phyloP scores from a whole-genome alignment of 30 jellyfish, hydroid and myxozoan genomes.

The Calvadosia cruxmelitensis region DNA sequence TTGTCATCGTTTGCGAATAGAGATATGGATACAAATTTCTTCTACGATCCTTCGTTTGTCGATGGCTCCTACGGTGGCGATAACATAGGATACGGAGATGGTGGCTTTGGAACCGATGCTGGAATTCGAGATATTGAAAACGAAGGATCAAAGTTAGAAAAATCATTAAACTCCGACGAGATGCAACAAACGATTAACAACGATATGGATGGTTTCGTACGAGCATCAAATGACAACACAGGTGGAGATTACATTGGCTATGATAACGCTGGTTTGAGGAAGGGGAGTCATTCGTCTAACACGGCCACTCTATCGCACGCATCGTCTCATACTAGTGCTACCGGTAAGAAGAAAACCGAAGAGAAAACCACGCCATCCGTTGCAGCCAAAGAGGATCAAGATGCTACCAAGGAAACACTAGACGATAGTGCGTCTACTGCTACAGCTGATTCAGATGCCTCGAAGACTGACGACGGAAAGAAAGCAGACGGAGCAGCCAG shows the following conservation, averaged over 20 bases:
- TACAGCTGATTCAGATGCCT: neutral
- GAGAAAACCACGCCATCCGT: neutral
- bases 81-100: neutral
- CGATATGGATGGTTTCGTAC: neutral
- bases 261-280: neutral
- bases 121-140: neutral
- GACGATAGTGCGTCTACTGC: neutral
- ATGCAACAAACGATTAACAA: neutral
- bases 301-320: neutral
- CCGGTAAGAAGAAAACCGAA: neutral
- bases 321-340: too few species aligned
- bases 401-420: neutral
- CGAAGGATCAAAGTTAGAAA: neutral
- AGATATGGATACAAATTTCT: slow-evolving; percentile 56
- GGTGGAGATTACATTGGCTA: neutral
- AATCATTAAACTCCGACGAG: neutral
- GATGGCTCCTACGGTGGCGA: slow-evolving; percentile 5
- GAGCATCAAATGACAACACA: neutral
- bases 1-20: slow-evolving; percentile 31
- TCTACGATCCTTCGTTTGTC: slow-evolving; percentile 42
- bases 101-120: neutral
- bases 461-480: too few species aligned
- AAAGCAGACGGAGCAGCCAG: too few species aligned
- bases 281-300: neutral
- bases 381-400: neutral